Evolutionary conservation across 2,113 vertebrate genomes (phyloP), one percentile per base, ranked within the genome.

Genomic region (Spilogale gracilis): DNA sequence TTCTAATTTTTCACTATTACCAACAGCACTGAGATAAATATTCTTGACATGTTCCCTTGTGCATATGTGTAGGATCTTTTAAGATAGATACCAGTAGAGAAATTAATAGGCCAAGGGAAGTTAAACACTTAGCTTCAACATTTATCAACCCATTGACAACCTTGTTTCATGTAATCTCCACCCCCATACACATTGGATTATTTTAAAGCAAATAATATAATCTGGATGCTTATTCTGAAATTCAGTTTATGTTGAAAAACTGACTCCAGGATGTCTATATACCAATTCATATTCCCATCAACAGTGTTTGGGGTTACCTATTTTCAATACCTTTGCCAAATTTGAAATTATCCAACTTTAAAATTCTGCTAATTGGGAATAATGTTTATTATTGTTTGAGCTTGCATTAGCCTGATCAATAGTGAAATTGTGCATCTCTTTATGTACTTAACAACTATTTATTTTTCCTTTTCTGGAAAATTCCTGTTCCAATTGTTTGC

Each of bases 201-300:
- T 58, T 86, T 94, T 94, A 79, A 88, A 95, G 16, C 38, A 88
- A 83, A 65, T 83, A 6, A 43, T 96, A n/a, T 78, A 4, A 95
- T 48, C 84, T 84, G 30, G n/a, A 89, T 38, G 3, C 13, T 63
- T 71, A 95, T 89, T 88, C 89, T 27, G 79, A 84, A 56, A 50
- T 79, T 73, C 88, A 78, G 4, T n/a, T 65, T 52, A 82, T 65
- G 52, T 43, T 94, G 20, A 78, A 92, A 91, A 94, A 50, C 63
- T 92, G 45, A 14, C 21, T 71, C 13, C 32, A 94, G 69, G 71
- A 69, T 83, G 60, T 16, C 88, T 96, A 18, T 96, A 18, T 21
- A 76, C 58, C 32, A 93, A 52, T 76, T 90, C 76, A 69, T 38
- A 61, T 3, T 43, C 50, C 56, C 23, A 92, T 23, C 18, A 67